Conservation (phyloP, 2,888 invertebrate genomes). For the Microctonus aethiopoides region DNA sequence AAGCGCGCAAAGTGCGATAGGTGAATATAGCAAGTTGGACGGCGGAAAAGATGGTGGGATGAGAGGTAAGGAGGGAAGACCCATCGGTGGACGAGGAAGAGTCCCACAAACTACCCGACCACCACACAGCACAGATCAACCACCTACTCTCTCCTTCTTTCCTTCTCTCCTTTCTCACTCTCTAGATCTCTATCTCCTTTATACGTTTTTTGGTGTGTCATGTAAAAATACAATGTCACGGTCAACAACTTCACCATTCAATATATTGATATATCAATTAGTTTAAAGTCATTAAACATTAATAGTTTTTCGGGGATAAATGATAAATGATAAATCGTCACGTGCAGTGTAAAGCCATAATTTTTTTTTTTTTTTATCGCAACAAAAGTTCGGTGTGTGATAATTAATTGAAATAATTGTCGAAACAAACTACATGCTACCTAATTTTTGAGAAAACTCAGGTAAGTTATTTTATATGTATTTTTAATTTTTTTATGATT, state of each 20-base stretch:
- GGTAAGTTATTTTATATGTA: background rate
- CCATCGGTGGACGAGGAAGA: conserved; percentile 29
- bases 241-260: background rate
- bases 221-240: conserved; percentile 10
- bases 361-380: background rate
- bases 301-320: background rate
- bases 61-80: conserved; percentile 1
- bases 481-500: no score
- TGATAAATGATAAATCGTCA: background rate
- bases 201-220: conserved; percentile 21
- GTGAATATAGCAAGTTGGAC: conserved; percentile 15
- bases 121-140: conserved; percentile 61
- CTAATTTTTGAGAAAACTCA: background rate
- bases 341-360: background rate
- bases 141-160: conserved; percentile 44
- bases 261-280: background rate
- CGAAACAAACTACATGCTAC: conserved; percentile 1
- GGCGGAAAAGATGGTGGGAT: conserved; percentile 2
- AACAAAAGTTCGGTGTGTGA: conserved; percentile 6
- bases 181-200: background rate
- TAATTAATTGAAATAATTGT: background rate
- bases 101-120: conserved; percentile 65
- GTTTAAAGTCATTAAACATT: background rate
- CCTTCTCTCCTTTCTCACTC: background rate
- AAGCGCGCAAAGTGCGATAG: conserved; percentile 1